phyloP scores from a whole-genome alignment of 2,113 vertebrate genomes.

The Anhinga anhinga region DNA sequence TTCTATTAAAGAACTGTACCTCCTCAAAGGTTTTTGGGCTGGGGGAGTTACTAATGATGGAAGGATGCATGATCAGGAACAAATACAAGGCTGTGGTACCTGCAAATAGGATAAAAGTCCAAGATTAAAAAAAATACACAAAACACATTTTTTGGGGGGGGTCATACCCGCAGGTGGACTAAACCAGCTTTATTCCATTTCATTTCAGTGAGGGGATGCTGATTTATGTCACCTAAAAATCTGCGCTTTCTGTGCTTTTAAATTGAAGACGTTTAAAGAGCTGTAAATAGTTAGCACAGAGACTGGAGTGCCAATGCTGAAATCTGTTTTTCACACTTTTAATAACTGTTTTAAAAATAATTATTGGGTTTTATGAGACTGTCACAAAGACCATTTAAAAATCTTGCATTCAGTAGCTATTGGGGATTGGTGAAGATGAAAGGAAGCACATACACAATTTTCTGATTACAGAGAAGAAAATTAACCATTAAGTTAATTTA shows the following conservation, averaged over 20 bases:
- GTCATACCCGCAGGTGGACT: background rate
- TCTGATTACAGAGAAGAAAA: background rate
- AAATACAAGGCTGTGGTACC: slow-evolving; percentile 97
- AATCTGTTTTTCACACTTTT: background rate
- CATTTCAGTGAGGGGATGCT: background rate
- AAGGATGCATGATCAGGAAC: slow-evolving; percentile 98
- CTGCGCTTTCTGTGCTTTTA: background rate
- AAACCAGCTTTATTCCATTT: background rate
- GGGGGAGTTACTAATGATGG: slow-evolving; percentile 97
- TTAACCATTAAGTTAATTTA: background rate
- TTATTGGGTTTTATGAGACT: background rate
- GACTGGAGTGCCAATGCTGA: background rate
- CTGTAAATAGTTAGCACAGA: background rate
- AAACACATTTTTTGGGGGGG: background rate
- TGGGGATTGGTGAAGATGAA: background rate
- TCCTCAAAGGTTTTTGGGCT: slow-evolving; percentile 97
- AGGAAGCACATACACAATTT: background rate
- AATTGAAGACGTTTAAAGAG: background rate
- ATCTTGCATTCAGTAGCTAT: background rate
- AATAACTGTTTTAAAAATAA: background rate
- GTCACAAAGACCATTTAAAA: background rate
- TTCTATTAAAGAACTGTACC: slow-evolving; percentile 99
- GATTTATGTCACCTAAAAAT: background rate
- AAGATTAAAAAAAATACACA: background rate
- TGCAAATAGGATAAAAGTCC: slow-evolving; percentile 73